phyloP scores from a whole-genome alignment of 1,140 invertebrate genomes.

The Dolichoris vasculosae region DNA sequence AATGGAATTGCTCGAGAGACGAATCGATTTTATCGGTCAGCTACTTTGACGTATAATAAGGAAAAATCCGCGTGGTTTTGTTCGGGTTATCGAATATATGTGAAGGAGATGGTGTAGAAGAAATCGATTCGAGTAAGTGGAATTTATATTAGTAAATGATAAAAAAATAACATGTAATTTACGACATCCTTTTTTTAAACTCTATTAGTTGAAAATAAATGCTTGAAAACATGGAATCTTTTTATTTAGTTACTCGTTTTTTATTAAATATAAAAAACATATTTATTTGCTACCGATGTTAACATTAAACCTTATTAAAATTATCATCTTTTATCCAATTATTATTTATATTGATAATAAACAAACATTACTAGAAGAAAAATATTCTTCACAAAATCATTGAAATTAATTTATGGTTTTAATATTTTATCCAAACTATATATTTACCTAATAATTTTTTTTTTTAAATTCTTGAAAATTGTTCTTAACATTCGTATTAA shows the following conservation, averaged over 20 bases:
- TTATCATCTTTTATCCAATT: no score
- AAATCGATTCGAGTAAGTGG: not conserved
- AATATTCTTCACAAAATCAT: not conserved
- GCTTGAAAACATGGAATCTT: not conserved
- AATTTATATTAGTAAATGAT: not conserved
- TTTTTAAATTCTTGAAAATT: not conserved
- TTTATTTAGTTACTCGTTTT: not conserved
- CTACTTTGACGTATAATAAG: conserved; percentile 34
- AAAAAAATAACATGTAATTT: not conserved
- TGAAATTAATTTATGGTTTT: not conserved
- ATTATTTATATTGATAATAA: no score
- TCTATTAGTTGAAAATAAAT: not conserved
- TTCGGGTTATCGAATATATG: not conserved
- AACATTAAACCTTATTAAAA: no score
- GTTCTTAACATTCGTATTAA: not conserved
- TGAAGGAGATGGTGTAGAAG: not conserved
- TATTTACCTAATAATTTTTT: not conserved
- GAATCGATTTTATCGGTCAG: conserved; percentile 39
- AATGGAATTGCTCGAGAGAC: conserved; percentile 38
- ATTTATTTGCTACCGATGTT: no score
- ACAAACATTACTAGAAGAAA: not conserved
- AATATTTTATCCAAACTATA: not conserved
- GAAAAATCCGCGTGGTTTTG: not conserved
- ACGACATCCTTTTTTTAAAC: not conserved
- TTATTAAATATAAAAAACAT: not conserved